These are phyloP conservation scores for Grammomys dolichurus DNA, from an alignment of 2,113 vertebrate species.

Conservation along the genomic window DNA sequence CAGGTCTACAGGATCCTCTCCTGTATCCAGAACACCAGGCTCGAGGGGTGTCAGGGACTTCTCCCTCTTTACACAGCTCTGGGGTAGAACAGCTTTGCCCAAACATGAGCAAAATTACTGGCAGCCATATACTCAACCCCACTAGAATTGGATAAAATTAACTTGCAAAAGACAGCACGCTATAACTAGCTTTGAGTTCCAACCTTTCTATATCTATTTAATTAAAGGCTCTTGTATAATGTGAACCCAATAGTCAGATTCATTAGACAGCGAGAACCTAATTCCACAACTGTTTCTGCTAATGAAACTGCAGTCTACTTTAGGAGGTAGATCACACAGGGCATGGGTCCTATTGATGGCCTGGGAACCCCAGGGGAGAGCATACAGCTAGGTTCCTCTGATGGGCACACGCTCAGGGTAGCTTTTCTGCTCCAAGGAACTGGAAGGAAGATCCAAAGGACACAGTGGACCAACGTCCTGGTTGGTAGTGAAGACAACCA, in stretches of 20 bases:
- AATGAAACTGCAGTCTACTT: constrained; percentile 61
- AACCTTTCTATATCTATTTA: constrained; percentile 82
- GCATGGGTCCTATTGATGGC: background rate
- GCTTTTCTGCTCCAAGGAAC: background rate
- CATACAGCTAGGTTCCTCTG: background rate
- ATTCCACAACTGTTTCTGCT: constrained; percentile 79
- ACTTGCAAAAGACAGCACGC: constrained; percentile 71
- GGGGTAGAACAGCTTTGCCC: constrained; percentile 50
- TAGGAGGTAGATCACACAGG: background rate
- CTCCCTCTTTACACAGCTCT: background rate
- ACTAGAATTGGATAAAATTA: constrained; percentile 55
- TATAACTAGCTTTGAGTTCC: constrained; percentile 65
- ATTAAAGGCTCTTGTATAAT: constrained; percentile 83
- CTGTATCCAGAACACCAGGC: background rate
- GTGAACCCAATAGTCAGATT: constrained; percentile 83
- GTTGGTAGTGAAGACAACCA: background rate
- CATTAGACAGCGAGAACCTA: constrained; percentile 80
- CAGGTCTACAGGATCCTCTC: background rate
- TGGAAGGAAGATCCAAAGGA: background rate
- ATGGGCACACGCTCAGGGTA: background rate
- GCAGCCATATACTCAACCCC: constrained; percentile 41
- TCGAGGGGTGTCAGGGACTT: background rate
- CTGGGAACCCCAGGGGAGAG: constrained; percentile 6
- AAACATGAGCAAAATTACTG: constrained; percentile 58
- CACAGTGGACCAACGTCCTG: no score